Evolutionary conservation across 2,797 vertebrate species (phyloP), one percentile per base, ranked within the genome.

Genomic region (Tokudaia tokunoshimensis): DNA sequence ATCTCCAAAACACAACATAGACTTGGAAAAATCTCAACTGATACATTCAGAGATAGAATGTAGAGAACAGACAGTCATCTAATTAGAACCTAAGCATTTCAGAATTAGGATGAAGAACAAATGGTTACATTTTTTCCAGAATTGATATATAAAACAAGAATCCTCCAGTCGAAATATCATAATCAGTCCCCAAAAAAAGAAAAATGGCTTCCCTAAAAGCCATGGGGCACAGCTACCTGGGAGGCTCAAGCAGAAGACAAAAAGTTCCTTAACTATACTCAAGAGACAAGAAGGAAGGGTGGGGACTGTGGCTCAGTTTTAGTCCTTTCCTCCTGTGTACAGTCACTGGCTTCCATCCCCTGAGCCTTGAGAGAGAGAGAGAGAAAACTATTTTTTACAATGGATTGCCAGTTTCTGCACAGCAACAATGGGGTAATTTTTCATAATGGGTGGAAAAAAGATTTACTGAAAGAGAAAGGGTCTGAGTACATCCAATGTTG

Each of bases 91-190:
- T 6, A 67, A 76, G 47, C 52, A 63, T 52, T n/a, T 72, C 17
- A 81, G 65, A 92, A 79, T 67, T 90, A 86, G 47, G 13, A 2
- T 81, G 20, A 93, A 79, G 31, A 89, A 50, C 63, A 79, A 90
- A 52, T 52, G 65, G 19, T 57, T 79, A 44, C 74, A 22, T 6
- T 5, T 15, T 96, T 85, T 96, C 81, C 78, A 91, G 87, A 81
- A 72, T 72, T 34, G 47, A 79, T 37, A 79, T 37, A 44, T 75
- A 83, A 63, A 24, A 70, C 5, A 67, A 52, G 26, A 85, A 79
- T 86, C 37, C 57, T 90, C 11, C 59, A 57, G 78, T 29, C 34
- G 24, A 76, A 91, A 75, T 50, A 86, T 79, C 10, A 37, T 13
- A 50, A 0, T 87, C 57, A 80, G 12, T 65, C 47, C 22, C 44